phyloP scores from a whole-genome alignment of 2,113 vertebrate species.

The Acrocephalus arundinaceus region DNA sequence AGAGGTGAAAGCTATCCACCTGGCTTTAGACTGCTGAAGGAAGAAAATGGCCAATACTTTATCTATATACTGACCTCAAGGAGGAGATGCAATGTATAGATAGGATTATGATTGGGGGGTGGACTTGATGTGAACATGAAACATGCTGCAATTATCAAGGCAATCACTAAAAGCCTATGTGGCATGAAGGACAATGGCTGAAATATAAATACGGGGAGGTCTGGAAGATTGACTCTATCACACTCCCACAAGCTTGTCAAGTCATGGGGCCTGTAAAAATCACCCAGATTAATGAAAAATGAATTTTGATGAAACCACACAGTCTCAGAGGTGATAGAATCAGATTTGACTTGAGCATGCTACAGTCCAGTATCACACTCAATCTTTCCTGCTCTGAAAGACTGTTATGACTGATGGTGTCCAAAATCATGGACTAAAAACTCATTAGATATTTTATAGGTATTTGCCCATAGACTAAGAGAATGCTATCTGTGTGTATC shows the following conservation, averaged over 20 bases:
- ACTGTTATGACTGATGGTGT: rapidly evolving
- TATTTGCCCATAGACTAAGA: not conserved
- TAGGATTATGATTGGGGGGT: not conserved
- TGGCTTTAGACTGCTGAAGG: not conserved
- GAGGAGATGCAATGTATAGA: not conserved
- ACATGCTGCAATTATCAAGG: not conserved
- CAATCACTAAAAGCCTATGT: not conserved
- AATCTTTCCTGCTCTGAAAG: not conserved
- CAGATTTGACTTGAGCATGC: not conserved
- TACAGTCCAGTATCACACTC: not conserved
- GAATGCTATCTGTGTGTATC: not conserved
- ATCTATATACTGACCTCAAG: not conserved
- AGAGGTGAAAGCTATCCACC: not conserved
- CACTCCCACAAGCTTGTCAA: not conserved
- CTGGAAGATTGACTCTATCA: not conserved
- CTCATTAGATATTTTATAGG: not conserved
- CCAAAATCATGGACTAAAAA: not conserved
- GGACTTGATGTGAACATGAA: not conserved
- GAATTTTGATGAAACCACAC: not conserved
- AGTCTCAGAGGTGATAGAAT: not conserved
- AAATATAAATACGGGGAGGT: not conserved
- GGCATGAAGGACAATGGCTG: not conserved
- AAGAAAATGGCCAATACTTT: not conserved
- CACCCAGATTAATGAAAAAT: not conserved
- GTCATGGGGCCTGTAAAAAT: not conserved